These are phyloP conservation scores for Aspidoscelis tigris DNA, from an alignment of 2,113 vertebrate species.

Conservation along the genomic window DNA sequence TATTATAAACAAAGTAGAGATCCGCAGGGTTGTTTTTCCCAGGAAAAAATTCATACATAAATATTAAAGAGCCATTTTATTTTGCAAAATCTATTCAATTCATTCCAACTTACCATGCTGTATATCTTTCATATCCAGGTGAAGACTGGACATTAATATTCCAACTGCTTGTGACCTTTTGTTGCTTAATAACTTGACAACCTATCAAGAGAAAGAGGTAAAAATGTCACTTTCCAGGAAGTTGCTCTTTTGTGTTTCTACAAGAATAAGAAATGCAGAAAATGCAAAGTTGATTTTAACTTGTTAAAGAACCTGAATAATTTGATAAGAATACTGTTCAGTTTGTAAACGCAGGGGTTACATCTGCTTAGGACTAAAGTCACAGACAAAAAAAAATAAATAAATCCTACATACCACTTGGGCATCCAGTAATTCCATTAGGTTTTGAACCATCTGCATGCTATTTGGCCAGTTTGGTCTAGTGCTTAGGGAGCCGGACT, in stretches of 20 bases:
- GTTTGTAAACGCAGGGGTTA: no score
- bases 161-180: constrained; percentile 98
- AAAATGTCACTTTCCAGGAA: constrained; percentile 45
- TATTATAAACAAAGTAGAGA: not conserved
- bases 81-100: not conserved
- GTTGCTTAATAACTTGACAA: constrained; percentile 94
- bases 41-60: not conserved
- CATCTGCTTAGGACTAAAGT: no score
- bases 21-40: not conserved
- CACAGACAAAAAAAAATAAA: no score
- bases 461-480: constrained; percentile 44
- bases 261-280: constrained; percentile 25
- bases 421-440: constrained; percentile 17
- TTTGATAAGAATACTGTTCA: not conserved
- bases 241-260: not conserved
- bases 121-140: constrained; percentile 97
- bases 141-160: constrained; percentile 97
- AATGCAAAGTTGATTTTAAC: constrained; percentile 8
- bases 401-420: no score
- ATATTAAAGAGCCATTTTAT: not conserved
- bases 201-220: constrained; percentile 74
- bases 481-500: no score
- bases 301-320: not conserved
- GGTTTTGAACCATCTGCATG: constrained; percentile 18
- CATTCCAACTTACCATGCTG: constrained; percentile 87